Evolutionary conservation across 2,888 invertebrate genomes (phyloP).

Genomic region (Trichogramma dendrolimi): DNA sequence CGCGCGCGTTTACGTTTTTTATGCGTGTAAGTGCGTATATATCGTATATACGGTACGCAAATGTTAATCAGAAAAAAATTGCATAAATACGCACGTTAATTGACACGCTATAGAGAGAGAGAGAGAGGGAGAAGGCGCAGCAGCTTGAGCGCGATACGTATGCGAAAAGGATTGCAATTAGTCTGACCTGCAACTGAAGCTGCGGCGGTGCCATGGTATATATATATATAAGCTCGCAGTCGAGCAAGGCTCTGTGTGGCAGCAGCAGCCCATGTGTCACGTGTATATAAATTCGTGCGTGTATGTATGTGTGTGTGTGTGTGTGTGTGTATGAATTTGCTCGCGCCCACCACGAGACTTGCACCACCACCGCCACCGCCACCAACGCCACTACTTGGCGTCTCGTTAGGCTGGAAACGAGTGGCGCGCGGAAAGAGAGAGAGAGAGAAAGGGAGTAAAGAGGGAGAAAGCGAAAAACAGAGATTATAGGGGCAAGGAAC

Average conservation of each 20-base stretch:
- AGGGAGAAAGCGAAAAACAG: neutral
- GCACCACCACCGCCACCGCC: too few relatives aligned
- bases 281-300: neutral
- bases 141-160: neutral
- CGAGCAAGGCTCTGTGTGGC: too few relatives aligned
- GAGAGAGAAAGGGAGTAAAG: slow-evolving; percentile 9
- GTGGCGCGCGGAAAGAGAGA: neutral
- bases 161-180: slow-evolving; percentile 25
- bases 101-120: neutral
- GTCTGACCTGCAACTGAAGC: neutral
- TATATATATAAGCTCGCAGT: too few relatives aligned
- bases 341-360: neutral
- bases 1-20: too few relatives aligned
- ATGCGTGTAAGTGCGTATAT: too few relatives aligned
- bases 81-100: slow-evolving; percentile 7
- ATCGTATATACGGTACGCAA: too few relatives aligned
- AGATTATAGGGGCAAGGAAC: slow-evolving; percentile 17
- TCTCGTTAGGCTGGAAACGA: slow-evolving; percentile 15
- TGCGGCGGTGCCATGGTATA: too few relatives aligned
- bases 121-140: neutral
- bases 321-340: slow-evolving; percentile 4
- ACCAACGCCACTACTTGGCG: too few relatives aligned
- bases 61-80: neutral
- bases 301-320: neutral
- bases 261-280: too few relatives aligned